These are phyloP conservation scores for Heterochromis multidens DNA, from an alignment of 2,113 vertebrate species.

Conservation along the genomic window DNA sequence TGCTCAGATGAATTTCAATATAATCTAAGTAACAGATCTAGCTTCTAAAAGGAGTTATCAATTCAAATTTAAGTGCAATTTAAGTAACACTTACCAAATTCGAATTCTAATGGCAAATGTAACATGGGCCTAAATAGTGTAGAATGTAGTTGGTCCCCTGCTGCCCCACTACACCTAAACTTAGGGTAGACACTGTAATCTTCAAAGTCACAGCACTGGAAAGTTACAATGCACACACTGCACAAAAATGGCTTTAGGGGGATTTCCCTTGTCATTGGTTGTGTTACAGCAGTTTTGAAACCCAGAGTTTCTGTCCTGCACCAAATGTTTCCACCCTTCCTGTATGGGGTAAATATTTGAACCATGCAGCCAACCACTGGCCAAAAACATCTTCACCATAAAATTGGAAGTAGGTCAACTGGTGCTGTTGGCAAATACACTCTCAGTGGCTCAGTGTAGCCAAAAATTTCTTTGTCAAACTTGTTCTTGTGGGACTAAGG, in stretches of 20 bases:
- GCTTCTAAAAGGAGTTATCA: not conserved
- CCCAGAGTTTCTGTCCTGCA: conserved; percentile 13
- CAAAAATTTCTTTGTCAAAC: conserved; percentile 41
- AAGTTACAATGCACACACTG: not conserved
- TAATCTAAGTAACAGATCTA: not conserved
- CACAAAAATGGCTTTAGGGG: conserved; percentile 9
- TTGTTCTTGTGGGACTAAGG: conserved; percentile 29
- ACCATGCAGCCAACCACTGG: conserved; percentile 6
- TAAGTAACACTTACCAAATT: not conserved
- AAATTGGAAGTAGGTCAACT: conserved; percentile 57
- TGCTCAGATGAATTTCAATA: not conserved
- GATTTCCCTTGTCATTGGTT: conserved; percentile 28
- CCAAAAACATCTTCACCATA: conserved; percentile 43
- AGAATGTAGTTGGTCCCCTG: not conserved
- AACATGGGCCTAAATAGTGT: not conserved
- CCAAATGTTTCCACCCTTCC: conserved; percentile 35
- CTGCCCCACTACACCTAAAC: not conserved
- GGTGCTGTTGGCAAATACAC: conserved; percentile 38
- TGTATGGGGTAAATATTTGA: conserved; percentile 31
- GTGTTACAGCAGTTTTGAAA: conserved; percentile 16
- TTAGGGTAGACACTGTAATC: not conserved
- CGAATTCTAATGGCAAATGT: not conserved
- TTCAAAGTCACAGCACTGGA: conserved; percentile 22
- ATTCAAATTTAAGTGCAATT: not conserved
- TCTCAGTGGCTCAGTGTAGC: conserved; percentile 17